Evolutionary conservation across 2,888 invertebrate species (phyloP).

Genomic region (Aleiodes testaceus): DNA sequence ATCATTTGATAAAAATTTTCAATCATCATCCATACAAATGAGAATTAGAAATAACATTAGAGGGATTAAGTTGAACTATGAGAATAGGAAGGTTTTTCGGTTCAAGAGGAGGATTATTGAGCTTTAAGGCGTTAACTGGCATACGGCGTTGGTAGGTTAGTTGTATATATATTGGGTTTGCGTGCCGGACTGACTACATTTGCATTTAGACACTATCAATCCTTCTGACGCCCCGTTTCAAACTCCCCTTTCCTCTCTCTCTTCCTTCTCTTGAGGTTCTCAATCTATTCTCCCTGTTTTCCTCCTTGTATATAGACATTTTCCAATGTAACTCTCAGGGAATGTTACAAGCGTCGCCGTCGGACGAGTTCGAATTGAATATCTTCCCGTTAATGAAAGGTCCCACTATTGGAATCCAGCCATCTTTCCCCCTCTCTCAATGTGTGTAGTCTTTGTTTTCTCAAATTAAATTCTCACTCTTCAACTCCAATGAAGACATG

Average conservation of each 20-base stretch:
- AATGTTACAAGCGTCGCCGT: slow-evolving; percentile 48
- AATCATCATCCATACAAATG: background rate
- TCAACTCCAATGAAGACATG: slow-evolving; percentile 8
- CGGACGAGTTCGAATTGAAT: slow-evolving; percentile 67
- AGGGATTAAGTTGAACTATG: background rate
- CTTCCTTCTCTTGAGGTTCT: slow-evolving; percentile 9
- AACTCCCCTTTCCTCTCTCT: slow-evolving; percentile 43
- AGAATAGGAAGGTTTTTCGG: slow-evolving; percentile 42
- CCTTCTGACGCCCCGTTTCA: slow-evolving; percentile 71
- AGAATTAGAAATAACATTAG: slow-evolving; percentile 2
- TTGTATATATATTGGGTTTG: slow-evolving; percentile 64
- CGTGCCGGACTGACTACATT: slow-evolving; percentile 71
- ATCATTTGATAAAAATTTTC: background rate
- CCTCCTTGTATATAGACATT: slow-evolving; percentile 30
- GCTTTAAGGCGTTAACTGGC: slow-evolving; percentile 73
- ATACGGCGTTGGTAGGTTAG: slow-evolving; percentile 72
- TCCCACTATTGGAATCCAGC: slow-evolving; percentile 43
- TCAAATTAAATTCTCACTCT: slow-evolving; percentile 25
- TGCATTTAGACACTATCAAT: slow-evolving; percentile 74
- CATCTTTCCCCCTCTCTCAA: background rate
- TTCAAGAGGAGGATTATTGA: slow-evolving; percentile 70
- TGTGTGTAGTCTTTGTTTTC: background rate
- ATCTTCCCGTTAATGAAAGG: slow-evolving; percentile 62
- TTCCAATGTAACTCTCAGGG: slow-evolving; percentile 10
- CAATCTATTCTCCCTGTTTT: slow-evolving; percentile 18